Base-by-base conservation (phyloP, 2,113 vertebrate genomes). In the Eudyptes chrysolophus region DNA sequence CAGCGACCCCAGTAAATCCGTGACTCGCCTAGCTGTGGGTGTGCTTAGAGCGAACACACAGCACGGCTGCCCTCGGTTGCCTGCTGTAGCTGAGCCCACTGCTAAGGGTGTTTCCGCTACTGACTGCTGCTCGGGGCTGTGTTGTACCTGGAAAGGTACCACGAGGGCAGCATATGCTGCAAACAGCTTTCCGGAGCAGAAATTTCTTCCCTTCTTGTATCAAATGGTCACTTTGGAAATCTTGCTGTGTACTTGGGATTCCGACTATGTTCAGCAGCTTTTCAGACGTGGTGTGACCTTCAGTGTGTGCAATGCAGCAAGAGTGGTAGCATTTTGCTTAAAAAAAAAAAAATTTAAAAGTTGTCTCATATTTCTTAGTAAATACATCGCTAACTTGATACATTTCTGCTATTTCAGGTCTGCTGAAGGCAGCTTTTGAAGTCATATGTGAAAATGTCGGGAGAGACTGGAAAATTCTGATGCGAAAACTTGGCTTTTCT, bases 381-480 rank as follows among this genome's bases (percentile, higher is more conserved):
- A 78, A 82, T 22, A 19, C 4, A 0, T 42, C 21, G 26, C 7
- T 82, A 7, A 77, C 20, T 24, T 57, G 24, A 19, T 17, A 5
- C 64, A 7, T 52, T 46, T 87, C 16, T 85, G 29, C 55, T 83
- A 3, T 96, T 96, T 46, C 92, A 99, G 99, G n/a, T 40, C 95
- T 95, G 72, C 97, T 99, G 72, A 57, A 32, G 2, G 70, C 19
- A 5, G 99, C 99, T 6, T 85, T 95, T 25, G 89, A 96, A 7
- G 92, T 99, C 36, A 94, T 99, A 9, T 93, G 90, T 12, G 96
- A 98, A 0, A 64, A 98, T 0, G 55, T 99, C 11, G 99, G 98
- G n/a, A 98, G 0, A 71, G 83, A 94, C 3, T 99, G 99, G 99
- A 98, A 83, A 51, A 98, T 58, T 46, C 97, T 99, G 42, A 96